A percentile compares a stretch with the other conserved stretches of the same genome.
These are phyloP conservation scores for Drosophila lowei DNA, from an alignment of 1,140 invertebrate species.

Conservation along the genomic window DNA sequence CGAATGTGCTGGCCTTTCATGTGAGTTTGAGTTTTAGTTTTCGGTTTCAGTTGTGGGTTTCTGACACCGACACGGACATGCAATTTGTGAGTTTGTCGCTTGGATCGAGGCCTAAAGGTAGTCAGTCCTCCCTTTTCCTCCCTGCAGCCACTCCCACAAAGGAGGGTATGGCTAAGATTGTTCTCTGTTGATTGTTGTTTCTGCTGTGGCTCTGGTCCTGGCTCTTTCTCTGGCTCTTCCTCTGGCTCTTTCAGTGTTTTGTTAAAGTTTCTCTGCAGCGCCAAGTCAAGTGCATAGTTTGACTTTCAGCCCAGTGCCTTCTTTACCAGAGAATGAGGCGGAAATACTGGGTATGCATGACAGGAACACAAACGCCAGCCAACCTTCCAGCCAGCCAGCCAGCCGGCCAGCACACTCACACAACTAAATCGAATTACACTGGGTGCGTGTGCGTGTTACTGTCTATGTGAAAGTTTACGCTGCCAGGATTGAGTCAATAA, in stretches of 20 bases:
- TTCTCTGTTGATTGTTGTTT: constrained; percentile 30
- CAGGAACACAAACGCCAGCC: constrained; percentile 39
- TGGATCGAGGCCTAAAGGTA: constrained; percentile 10
- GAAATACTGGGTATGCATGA: constrained; percentile 62
- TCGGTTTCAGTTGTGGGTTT: constrained; percentile 20
- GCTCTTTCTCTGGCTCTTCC: constrained; percentile 21
- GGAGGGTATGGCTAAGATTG: constrained; percentile 8
- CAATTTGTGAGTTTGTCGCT: constrained; percentile 48
- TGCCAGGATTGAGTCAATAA: constrained; percentile 76
- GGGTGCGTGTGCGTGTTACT: constrained; percentile 43
- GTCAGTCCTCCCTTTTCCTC: neutral
- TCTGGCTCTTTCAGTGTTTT: constrained; percentile 47
- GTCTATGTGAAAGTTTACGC: constrained; percentile 64
- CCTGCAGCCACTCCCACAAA: neutral
- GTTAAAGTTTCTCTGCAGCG: constrained; percentile 61
- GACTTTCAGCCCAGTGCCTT: constrained; percentile 51
- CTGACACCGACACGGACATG: constrained; percentile 52
- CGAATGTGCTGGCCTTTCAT: constrained; percentile 92
- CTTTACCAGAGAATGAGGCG: constrained; percentile 3
- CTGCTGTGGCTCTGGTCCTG: constrained; percentile 26
- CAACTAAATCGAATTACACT: constrained; percentile 68
- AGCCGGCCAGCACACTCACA: constrained; percentile 11
- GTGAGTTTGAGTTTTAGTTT: constrained; percentile 80
- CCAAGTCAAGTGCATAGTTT: constrained; percentile 72
- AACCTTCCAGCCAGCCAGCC: constrained; percentile 3